These are phyloP conservation scores for Parotocinclus haroldoi DNA, from an alignment of 2,797 vertebrate species.

Conservation along the genomic window DNA sequence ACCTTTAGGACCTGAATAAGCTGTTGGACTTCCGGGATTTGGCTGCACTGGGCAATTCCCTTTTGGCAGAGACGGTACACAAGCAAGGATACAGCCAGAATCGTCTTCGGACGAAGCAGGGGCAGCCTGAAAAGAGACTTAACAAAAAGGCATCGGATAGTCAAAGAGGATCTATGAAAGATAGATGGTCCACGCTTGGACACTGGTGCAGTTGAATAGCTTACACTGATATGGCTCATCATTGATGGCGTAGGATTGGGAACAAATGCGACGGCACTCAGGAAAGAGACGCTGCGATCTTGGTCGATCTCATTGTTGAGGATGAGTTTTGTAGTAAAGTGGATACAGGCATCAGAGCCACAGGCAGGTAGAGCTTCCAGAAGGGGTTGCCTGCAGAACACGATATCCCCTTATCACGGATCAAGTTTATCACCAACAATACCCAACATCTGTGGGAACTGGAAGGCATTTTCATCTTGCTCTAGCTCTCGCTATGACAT, in stretches of 20 bases:
- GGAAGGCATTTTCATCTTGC: no score
- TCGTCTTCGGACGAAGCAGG: conserved; percentile 58
- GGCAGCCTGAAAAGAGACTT: conserved; percentile 72
- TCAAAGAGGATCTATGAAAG: background rate
- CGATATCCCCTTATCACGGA: background rate
- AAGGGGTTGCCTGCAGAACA: conserved; percentile 75
- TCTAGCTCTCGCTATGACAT: no score
- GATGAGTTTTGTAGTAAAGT: conserved; percentile 74
- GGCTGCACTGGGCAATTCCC: conserved; percentile 59
- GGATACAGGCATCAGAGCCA: conserved; percentile 76
- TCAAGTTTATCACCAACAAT: background rate
- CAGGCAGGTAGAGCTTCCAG: conserved; percentile 78
- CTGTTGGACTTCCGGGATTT: conserved; percentile 65
- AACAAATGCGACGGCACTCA: conserved; percentile 75
- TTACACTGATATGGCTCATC: conserved; percentile 74
- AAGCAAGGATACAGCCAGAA: conserved; percentile 75
- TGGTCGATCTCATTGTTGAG: conserved; percentile 68
- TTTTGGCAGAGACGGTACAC: conserved; percentile 73
- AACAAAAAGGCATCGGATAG: background rate
- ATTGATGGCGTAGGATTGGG: conserved; percentile 71
- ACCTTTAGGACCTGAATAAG: conserved; percentile 68
- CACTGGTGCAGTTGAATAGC: conserved; percentile 30
- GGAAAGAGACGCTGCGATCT: conserved; percentile 66
- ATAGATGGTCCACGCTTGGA: no score
- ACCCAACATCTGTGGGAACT: no score